A percentile compares a stretch with the other conserved stretches of the same genome.
Conservation (phyloP, 1,140 invertebrate genomes). For the Drosophila sulfurigaster region DNA sequence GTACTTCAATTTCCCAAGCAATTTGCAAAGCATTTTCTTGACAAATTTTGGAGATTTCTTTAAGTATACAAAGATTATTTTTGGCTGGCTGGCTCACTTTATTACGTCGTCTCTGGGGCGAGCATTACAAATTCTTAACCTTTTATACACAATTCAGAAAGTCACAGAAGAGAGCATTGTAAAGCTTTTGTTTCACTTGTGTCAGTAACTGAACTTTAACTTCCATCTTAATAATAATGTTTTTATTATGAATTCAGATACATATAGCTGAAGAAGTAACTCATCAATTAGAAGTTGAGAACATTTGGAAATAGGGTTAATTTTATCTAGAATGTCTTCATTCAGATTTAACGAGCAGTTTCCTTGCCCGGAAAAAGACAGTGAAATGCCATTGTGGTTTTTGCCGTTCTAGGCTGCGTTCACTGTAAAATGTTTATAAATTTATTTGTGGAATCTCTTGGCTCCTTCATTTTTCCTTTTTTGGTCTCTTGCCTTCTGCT, state of each 20-base stretch:
- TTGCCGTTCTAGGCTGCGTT: neutral
- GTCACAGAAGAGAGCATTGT: too few species aligned
- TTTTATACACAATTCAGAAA: too few species aligned
- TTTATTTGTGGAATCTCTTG: conserved; percentile 6
- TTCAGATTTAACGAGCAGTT: neutral
- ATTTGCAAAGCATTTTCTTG: conserved; percentile 3
- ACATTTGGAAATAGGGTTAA: neutral
- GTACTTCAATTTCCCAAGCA: neutral
- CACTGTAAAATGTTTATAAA: neutral
- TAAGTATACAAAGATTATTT: neutral
- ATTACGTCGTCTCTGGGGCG: neutral
- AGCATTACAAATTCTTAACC: too few species aligned
- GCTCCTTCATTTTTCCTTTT: conserved; percentile 1
- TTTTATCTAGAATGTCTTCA: neutral
- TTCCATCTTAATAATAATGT: too few species aligned
- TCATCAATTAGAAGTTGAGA: neutral
- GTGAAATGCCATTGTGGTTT: neutral
- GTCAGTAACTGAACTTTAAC: too few species aligned
- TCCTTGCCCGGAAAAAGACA: neutral
- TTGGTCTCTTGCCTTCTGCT: conserved; percentile 29
- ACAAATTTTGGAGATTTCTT: neutral
- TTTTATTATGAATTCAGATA: too few species aligned
- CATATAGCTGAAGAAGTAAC: neutral
- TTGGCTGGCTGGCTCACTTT: neutral
- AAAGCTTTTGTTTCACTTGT: too few species aligned